Base-by-base conservation (phyloP, 2,797 vertebrate genomes). In the Numenius phaeopus region DNA sequence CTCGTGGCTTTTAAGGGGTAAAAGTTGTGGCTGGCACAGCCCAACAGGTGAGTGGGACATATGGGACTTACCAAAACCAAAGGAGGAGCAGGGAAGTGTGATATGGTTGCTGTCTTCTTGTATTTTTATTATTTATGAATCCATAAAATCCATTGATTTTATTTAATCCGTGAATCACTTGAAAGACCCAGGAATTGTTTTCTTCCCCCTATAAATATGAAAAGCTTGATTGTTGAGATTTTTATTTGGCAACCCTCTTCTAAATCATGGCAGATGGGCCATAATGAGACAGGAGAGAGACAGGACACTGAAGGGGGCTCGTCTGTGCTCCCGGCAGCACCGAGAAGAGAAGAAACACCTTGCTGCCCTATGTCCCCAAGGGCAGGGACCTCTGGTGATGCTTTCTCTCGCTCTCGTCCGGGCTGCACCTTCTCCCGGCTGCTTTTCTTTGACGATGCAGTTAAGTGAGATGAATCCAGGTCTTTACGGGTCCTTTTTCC, bases 401-500 rank as follows among this genome's bases (percentile, higher is more conserved):
- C 27, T 54, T 61, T 23, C 50, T 83, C 71, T 72, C 23, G 7
- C 70, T 44, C 78, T 14, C 93, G 78, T 65, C 40, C 61, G 65
- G 62, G 85, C 87, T 83, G 80, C 76, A 93, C 47, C 44, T 39
- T 61, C 52, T 76, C 61, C 87, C 64, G 85, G 44, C 64, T 52
- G 83, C 65, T 37, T 39, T 54, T 46, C 65, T 81, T 27, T 1
- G 19, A 64, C 3, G 13, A 73, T 1, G 23, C 89, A 87, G 55
- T 50, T 81, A 93, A 96, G 76, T 67, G 91, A 97, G 95, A 96
- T 91, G 83, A 54, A 95, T 96, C 88, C 88, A 72, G 98, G 97
- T 97, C 98, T 98, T 97, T 96, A 97, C 49, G 96, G 89, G 94
- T 87, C 92, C 94, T 95, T 87, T 95, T 87, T 91, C 94, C 75